Base-by-base conservation (phyloP, 2,888 invertebrate genomes). In the Scaptomyza tumidula region DNA sequence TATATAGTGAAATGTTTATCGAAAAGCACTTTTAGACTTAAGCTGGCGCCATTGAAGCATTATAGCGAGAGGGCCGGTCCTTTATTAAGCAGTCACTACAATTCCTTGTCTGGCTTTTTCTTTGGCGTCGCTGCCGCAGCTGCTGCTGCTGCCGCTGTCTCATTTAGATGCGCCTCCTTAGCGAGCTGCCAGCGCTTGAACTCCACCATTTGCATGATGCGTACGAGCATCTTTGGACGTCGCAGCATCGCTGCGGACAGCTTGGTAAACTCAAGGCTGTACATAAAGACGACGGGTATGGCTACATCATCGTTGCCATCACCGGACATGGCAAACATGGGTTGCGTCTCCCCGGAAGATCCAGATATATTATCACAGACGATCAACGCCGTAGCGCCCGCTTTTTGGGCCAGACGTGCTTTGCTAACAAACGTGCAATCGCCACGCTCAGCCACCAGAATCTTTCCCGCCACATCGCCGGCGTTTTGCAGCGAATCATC, bases 241-340 rank as follows among this genome's bases (percentile, higher is more conserved):
- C 93, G 91, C 6, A 93, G 89, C 69, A 96, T 90, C 0, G 95
- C 94, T 14, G 94, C 93, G 0, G 94, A 91, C n/a, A 98, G 92
- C 75, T 94, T 93, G 16, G 60, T 91, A 1, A 96, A 97, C 91
- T 98, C 98, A 65, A 94, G 93, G 6, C 94, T 94, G 91, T 97
- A 98, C 57, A 98, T 93, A 91, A 98, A 98, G 9, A 98, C 96
- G n/a, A 97, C 94, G 0, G 98, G 98, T 88, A 98, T 98, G 74
- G 93, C 94, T 7, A 98, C 96, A 90, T 98, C 97, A 77, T 96
- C 95, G 2, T 93, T 94, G 0, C 97, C 98, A 92, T 99, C 98
- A 1, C 98, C 98, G 0, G 98, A 98, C 99, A 99, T 99, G 5
- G 98, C 98, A 93, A 99, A 99, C 93, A 98, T 94, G 0, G 97